Percentiles rank a stretch among this genome's conserved stretches.
Evolutionary conservation across 2,888 invertebrate species (phyloP).

Genomic region (Itoplectis maculator): DNA sequence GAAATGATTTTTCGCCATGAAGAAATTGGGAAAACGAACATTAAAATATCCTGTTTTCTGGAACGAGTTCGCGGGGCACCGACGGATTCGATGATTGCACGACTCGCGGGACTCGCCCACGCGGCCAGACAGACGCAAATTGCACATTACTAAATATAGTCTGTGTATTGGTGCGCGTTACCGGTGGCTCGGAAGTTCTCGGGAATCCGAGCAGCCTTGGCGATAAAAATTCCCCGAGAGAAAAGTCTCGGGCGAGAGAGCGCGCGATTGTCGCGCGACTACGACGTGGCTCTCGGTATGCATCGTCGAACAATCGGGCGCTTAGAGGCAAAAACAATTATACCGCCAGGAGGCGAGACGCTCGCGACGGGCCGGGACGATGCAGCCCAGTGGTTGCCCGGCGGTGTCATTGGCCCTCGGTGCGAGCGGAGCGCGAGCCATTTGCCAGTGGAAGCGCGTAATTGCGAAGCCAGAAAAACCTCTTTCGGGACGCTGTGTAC

Average conservation of each 20-base stretch:
- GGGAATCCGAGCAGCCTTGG: slow-evolving; percentile 45
- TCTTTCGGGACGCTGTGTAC: slow-evolving; percentile 57
- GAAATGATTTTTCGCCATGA: neutral
- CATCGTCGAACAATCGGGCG: slow-evolving; percentile 1
- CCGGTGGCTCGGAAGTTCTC: slow-evolving; percentile 37
- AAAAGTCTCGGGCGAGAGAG: neutral
- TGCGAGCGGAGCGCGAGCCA: slow-evolving; percentile 19
- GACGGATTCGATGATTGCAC: slow-evolving; percentile 61
- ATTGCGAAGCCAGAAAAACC: slow-evolving; percentile 42
- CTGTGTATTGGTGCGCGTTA: slow-evolving; percentile 24
- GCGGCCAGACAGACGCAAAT: slow-evolving; percentile 63
- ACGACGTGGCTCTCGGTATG: neutral
- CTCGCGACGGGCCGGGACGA: neutral
- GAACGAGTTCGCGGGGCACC: slow-evolving; percentile 46
- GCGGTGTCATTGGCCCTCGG: slow-evolving; percentile 20
- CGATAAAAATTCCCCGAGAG: slow-evolving; percentile 47
- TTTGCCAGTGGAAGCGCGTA: slow-evolving; percentile 43
- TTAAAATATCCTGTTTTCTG: slow-evolving; percentile 61
- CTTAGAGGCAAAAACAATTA: slow-evolving; percentile 6
- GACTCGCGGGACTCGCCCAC: slow-evolving; percentile 46
- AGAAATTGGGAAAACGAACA: neutral
- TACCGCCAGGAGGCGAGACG: neutral
- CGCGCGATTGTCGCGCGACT: neutral
- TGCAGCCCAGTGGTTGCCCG: neutral
- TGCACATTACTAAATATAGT: slow-evolving; percentile 69